Evolutionary conservation across 2,888 invertebrate species (phyloP).

Genomic region (Peribatodes rhomboidaria): DNA sequence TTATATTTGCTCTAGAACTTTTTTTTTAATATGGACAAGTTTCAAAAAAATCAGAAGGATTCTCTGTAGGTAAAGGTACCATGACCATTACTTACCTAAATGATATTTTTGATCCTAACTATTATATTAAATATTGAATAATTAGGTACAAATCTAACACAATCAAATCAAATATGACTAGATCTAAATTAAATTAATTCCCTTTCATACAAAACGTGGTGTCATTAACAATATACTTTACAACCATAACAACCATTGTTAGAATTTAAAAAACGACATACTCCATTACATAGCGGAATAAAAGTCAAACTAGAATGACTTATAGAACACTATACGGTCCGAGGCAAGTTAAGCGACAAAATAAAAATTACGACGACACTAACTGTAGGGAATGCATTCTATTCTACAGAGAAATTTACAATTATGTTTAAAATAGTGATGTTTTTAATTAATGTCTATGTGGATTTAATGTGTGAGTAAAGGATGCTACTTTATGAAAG

Average conservation of each 20-base stretch:
- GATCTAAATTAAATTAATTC: not conserved
- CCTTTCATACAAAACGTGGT: conserved; percentile 9
- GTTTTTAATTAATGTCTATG: conserved; percentile 26
- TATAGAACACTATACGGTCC: conserved; percentile 30
- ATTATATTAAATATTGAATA: too few species aligned
- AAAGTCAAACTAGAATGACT: conserved; percentile 39
- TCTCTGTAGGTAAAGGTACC: too few species aligned
- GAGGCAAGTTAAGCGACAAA: conserved; percentile 21
- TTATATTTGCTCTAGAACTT: too few species aligned
- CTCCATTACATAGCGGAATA: conserved; percentile 14
- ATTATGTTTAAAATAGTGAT: conserved; percentile 29
- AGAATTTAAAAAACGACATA: conserved; percentile 14
- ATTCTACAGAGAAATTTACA: conserved; percentile 25
- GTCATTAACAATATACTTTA: conserved; percentile 14
- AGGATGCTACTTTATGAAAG: too few species aligned
- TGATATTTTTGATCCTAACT: too few species aligned
- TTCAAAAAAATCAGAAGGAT: too few species aligned
- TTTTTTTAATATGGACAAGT: too few species aligned
- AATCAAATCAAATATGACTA: too few species aligned
- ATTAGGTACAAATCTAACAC: too few species aligned
- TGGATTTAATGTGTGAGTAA: conserved; percentile 24
- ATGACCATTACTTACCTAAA: too few species aligned
- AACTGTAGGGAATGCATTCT: conserved; percentile 15
- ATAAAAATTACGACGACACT: conserved; percentile 27
- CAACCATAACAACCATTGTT: conserved; percentile 29